Evolutionary conservation across 2,113 vertebrate species (phyloP).

Genomic region (Lepus americanus): DNA sequence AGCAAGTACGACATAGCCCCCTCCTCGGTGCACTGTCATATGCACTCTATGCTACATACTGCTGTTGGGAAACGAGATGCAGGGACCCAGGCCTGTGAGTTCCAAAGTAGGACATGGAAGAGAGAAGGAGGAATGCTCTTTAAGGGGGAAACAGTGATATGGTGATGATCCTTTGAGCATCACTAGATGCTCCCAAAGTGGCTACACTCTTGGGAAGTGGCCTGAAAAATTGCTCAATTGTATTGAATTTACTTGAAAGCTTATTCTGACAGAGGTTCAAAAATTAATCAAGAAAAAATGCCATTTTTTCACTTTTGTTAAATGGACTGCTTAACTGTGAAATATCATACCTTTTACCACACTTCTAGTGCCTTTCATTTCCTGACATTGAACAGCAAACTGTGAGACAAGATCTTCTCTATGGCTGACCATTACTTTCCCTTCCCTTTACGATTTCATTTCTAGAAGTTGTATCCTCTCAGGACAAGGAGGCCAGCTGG

Average conservation of each 20-base stretch:
- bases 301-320: constrained; percentile 5
- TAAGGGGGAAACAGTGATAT: not conserved
- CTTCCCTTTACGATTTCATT: not conserved
- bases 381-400: constrained; percentile 54
- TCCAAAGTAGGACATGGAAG: not conserved
- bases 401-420: not conserved
- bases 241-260: not conserved
- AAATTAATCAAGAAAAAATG: constrained; percentile 26
- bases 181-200: too few species aligned
- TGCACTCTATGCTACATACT: not conserved
- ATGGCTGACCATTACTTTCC: not conserved
- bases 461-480: constrained; percentile 32
- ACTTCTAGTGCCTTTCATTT: constrained; percentile 35
- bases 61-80: not conserved
- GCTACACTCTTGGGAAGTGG: not conserved
- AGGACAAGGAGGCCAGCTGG: not conserved
- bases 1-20: not conserved
- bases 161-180: not conserved
- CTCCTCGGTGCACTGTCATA: not conserved
- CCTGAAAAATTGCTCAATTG: not conserved
- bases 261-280: not conserved
- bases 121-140: not conserved
- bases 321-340: constrained; percentile 48
- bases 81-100: not conserved
- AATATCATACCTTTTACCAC: constrained; percentile 20